Evolutionary conservation across 2,888 invertebrate genomes (phyloP), one percentile per base, ranked within the genome.

Genomic region (Gerris lacustris): DNA sequence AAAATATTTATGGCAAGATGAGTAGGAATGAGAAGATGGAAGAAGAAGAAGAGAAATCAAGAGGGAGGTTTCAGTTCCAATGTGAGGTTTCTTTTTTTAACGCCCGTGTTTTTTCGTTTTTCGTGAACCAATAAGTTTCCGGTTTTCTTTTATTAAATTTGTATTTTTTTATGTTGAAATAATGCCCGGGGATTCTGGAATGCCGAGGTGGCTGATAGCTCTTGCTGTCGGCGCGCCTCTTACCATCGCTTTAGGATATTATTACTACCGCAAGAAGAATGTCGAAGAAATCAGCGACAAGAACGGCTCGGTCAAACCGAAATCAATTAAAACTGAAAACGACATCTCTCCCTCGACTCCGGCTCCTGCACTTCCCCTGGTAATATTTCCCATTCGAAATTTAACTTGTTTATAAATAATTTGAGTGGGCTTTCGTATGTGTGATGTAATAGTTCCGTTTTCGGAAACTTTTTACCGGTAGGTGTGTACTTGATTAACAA

Each of bases 221-320:
- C 83, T 94, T 74, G 86, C 89, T 73, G 85, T 94, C 74, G 92
- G 93, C 76, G 89, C 92, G 75, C 92, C 92, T 77, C 85, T 93
- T 76, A 91, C 90, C 72, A 83, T 91, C 71, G 93, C 93, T 72
- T 82, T 93, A 78, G 92, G 92, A 78, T 86, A 91, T 79, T 89
- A 90, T 83, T 90, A 88, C 81, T 85, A 66, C 18, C 44, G 45
- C 55, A 71, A 66, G 9, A 68, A 66, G 44, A 68, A 43, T 63
- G 66, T 43, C 15, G 18, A 47, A 17, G 67, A 67, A 31, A 31
- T 45, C n/a, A 45, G 31, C 45, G 47, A 67, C 11, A 67, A 67
- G 67, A 67, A 67, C 31, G 67, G 31, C 5, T 6, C 44, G 44
- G 45, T 18, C 47, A 67, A 67, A 45, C 45, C 67, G 31, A 67